Conservation (phyloP, 2,797 vertebrate species). For the Holocentrus rufus region DNA sequence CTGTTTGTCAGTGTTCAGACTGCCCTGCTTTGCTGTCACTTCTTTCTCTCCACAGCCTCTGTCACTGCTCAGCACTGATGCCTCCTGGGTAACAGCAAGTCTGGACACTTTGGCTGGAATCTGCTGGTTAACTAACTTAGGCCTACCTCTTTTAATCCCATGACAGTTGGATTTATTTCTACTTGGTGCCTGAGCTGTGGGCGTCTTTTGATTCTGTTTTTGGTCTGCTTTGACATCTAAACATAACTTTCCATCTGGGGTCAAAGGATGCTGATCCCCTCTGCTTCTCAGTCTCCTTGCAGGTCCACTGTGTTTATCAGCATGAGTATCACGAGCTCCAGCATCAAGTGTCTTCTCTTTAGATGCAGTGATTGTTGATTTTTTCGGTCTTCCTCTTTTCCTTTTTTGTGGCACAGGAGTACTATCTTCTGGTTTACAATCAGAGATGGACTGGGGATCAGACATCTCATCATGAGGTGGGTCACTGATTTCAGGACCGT, state of each 20-base stretch:
- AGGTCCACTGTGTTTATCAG: conserved; percentile 11
- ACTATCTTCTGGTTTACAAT: conserved; percentile 11
- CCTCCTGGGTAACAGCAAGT: conserved; percentile 45
- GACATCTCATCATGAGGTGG: conserved; percentile 28
- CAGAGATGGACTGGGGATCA: conserved; percentile 8
- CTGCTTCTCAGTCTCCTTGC: conserved; percentile 59
- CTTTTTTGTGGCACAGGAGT: conserved; percentile 32
- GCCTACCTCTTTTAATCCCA: conserved; percentile 45
- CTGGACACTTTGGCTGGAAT: conserved; percentile 56
- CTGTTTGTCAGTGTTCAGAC: conserved; percentile 5
- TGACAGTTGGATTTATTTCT: neutral
- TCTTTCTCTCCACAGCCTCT: neutral
- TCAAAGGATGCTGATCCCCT: conserved; percentile 10
- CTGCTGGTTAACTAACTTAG: conserved; percentile 39
- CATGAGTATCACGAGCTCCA: neutral
- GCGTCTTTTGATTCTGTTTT: conserved; percentile 4
- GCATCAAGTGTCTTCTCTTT: neutral
- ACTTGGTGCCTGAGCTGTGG: neutral
- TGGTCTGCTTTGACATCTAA: conserved; percentile 1
- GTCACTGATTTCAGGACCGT: conserved; percentile 15
- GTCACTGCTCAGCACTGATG: conserved; percentile 6
- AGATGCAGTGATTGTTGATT: neutral
- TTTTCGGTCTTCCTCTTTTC: conserved; percentile 65
- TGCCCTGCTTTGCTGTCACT: conserved; percentile 34
- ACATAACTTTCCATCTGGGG: conserved; percentile 23